These are phyloP conservation scores for Steinernema khuongi DNA, from an alignment of 1,140 invertebrate genomes.

Conservation along the genomic window DNA sequence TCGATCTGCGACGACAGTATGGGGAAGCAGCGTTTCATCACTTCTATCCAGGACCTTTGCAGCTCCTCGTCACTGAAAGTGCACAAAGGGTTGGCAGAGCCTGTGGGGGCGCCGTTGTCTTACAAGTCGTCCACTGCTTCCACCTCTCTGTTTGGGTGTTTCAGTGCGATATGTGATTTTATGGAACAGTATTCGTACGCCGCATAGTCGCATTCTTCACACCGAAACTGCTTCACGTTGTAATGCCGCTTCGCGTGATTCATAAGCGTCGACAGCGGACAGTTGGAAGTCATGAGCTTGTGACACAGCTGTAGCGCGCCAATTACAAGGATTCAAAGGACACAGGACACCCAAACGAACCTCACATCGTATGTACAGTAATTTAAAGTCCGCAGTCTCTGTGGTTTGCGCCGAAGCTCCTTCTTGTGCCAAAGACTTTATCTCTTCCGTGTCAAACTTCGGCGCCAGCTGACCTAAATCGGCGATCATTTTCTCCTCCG, in stretches of 20 bases:
- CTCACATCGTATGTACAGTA: conserved; percentile 4
- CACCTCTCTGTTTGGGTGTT: neutral
- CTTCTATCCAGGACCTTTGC: neutral
- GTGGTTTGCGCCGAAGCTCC: neutral
- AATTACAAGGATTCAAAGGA: neutral
- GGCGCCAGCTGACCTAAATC: neutral
- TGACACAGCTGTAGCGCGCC: neutral
- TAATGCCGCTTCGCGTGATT: neutral
- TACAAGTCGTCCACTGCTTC: neutral
- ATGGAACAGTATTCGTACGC: neutral
- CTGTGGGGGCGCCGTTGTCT: neutral
- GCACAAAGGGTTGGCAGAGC: neutral
- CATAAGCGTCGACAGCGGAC: neutral
- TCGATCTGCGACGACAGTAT: neutral
- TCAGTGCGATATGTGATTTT: neutral
- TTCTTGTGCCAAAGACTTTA: neutral
- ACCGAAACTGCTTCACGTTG: conserved; percentile 11
- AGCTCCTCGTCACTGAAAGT: neutral
- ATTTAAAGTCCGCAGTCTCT: neutral
- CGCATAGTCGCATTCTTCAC: neutral
- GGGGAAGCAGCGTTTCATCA: neutral
- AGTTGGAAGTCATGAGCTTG: neutral
- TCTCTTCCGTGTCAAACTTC: neutral
- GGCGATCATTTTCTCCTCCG: neutral
- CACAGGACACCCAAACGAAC: neutral